Percentiles rank a stretch among this genome's conserved stretches.
These are phyloP conservation scores for Gobio gobio DNA, from an alignment of 2,113 vertebrate species.

Conservation along the genomic window DNA sequence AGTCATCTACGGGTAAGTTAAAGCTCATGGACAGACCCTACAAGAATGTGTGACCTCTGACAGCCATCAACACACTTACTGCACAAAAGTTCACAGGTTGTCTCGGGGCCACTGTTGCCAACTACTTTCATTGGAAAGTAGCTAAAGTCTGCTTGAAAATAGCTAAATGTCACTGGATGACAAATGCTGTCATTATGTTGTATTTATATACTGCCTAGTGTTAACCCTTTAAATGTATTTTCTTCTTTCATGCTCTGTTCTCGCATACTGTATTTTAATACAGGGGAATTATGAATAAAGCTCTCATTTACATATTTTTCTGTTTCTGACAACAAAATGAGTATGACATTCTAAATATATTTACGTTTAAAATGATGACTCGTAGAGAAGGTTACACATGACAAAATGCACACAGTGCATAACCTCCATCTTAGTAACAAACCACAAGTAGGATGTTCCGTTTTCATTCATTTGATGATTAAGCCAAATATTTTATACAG, in stretches of 20 bases:
- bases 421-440: not conserved
- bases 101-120: not conserved
- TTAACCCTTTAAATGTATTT: not conserved
- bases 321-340: not conserved
- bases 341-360: not conserved
- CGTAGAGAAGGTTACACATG: not conserved
- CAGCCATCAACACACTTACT: not conserved
- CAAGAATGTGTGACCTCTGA: not conserved
- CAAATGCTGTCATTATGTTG: not conserved
- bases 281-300: not conserved
- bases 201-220: not conserved
- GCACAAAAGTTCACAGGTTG: not conserved
- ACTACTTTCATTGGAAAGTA: not conserved
- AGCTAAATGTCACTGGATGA: not conserved
- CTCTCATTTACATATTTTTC: not conserved
- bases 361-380: not conserved
- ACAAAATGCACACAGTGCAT: not conserved
- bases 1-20: conserved; percentile 39
- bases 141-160: not conserved
- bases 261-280: not conserved
- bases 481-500: not conserved
- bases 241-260: not conserved
- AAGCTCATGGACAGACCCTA: not conserved
- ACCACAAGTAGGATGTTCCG: not conserved
- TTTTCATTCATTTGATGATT: not conserved